Percentiles rank a stretch among this genome's conserved stretches.
Evolutionary conservation across 2,888 invertebrate genomes (phyloP).

Genomic region (Oasisia sp.): DNA sequence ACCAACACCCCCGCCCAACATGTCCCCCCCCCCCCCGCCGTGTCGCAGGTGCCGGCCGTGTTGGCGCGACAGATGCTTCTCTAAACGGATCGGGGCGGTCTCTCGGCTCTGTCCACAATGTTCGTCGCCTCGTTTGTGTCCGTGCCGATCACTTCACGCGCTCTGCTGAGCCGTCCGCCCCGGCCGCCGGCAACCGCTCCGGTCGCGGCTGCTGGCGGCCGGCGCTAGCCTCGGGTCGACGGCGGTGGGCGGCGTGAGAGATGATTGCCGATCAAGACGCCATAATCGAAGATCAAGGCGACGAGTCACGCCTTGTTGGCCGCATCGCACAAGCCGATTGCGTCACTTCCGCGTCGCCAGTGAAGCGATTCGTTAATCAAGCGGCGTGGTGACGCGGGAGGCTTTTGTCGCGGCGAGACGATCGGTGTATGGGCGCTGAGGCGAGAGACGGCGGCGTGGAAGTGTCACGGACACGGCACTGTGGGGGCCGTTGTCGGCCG

Average conservation of each 20-base stretch:
- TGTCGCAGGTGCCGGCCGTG: background rate
- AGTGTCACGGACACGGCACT: background rate
- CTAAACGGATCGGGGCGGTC: background rate
- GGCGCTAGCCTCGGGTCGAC: background rate
- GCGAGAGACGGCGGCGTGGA: background rate
- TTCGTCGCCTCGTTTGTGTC: background rate
- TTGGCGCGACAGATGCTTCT: background rate
- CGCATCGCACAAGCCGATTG: constrained; percentile 5
- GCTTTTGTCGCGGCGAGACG: background rate
- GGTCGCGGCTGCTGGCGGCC: background rate
- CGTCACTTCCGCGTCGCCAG: background rate
- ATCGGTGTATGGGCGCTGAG: background rate
- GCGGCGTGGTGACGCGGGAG: background rate
- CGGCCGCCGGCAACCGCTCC: background rate
- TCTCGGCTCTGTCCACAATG: background rate
- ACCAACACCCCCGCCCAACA: background rate
- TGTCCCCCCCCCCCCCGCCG: too few relatives aligned
- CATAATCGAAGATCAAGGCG: background rate
- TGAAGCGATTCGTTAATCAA: constrained; percentile 3
- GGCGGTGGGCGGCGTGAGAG: background rate
- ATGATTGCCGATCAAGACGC: constrained; percentile 11
- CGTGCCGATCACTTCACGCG: background rate
- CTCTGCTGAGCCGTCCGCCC: background rate
- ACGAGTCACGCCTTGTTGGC: constrained; percentile 13
- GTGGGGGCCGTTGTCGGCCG: background rate